Base-by-base conservation (phyloP, 2,797 vertebrate species). In the Syngnathus rostellatus region DNA sequence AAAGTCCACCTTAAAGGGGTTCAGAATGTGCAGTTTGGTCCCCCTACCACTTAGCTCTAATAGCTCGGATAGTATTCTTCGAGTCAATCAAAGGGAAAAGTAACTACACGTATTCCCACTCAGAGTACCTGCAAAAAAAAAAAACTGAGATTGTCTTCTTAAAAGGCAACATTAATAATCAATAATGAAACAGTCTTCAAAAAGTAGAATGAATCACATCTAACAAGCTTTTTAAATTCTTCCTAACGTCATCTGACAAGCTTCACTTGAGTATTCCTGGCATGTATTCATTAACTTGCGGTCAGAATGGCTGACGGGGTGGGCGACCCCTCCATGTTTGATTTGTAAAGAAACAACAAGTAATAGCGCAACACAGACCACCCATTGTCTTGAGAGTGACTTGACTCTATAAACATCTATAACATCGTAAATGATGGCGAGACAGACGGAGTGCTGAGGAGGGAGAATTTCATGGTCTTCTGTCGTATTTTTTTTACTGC, bases 401-500 rank as follows among this genome's bases (percentile, higher is more conserved):
- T 78, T 25, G 68, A 72, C 70, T 75, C 59, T 58, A 78, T 77
- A 84, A 84, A 81, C 72, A 71, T 72, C 62, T 75, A 68, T 63
- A 71, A 55, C 50, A 71, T 78, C 65, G 63, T 65, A 62, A 70
- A 81, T 75, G 81, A 83, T 73, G 59, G 70, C 61, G 58, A 76
- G 79, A 78, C 60, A 70, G 74, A 70, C 71, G 60, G 54, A 73
- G 72, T 55, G 72, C 75, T 76, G 80, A 77, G 73, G 41, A 39
- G 72, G 54, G 41, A 19, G 8, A 17, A 59, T 38, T 38, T 58
- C 21, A 55, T 16, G 39, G 40, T 45, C 40, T 62, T 23, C 16
- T 45, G 41, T 62, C 60, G 7, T 80, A 81, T 62, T 62, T 45
- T 62, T 31, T 62, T 62, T 45, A 62, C 21, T 43, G 39, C 60